Conservation (phyloP, 1,140 invertebrate species). For the Trichomalopsis sarcophagae region DNA sequence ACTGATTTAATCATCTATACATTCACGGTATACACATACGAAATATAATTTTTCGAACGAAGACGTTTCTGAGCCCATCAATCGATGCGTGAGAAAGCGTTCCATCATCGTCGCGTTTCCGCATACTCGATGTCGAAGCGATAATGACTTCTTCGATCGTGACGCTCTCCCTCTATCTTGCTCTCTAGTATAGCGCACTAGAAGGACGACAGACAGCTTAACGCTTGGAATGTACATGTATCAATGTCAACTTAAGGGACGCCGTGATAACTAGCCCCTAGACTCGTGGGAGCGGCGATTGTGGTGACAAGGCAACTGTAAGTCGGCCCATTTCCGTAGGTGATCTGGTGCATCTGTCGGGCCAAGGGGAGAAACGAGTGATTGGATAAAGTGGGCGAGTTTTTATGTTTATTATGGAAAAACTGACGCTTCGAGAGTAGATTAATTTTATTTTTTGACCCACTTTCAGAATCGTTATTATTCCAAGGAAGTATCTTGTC, state of each 20-base stretch:
- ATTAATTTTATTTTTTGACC: not conserved
- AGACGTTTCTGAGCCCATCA: not conserved
- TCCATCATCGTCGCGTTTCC: not conserved
- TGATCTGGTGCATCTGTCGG: not conserved
- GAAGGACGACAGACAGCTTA: not conserved
- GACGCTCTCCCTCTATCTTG: not conserved
- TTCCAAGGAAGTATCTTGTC: too few relatives aligned
- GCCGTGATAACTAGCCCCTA: not conserved
- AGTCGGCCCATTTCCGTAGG: not conserved
- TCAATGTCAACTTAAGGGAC: slow-evolving; percentile 14
- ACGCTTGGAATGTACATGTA: not conserved
- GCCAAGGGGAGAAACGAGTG: not conserved
- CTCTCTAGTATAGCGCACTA: not conserved
- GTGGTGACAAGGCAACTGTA: not conserved
- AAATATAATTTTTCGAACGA: not conserved
- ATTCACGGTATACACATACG: too few relatives aligned
- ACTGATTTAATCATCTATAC: too few relatives aligned
- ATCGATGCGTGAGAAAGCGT: not conserved
- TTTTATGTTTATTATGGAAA: not conserved
- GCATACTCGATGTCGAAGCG: not conserved
- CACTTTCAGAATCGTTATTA: not conserved
- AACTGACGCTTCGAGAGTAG: not conserved
- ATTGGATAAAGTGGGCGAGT: not conserved
- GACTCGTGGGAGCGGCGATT: not conserved
- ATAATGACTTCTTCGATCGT: slow-evolving; percentile 12